Percentiles rank a stretch among this genome's conserved stretches.
These are phyloP conservation scores for Aphis craccivora DNA, from an alignment of 1,140 invertebrate genomes.

Conservation along the genomic window DNA sequence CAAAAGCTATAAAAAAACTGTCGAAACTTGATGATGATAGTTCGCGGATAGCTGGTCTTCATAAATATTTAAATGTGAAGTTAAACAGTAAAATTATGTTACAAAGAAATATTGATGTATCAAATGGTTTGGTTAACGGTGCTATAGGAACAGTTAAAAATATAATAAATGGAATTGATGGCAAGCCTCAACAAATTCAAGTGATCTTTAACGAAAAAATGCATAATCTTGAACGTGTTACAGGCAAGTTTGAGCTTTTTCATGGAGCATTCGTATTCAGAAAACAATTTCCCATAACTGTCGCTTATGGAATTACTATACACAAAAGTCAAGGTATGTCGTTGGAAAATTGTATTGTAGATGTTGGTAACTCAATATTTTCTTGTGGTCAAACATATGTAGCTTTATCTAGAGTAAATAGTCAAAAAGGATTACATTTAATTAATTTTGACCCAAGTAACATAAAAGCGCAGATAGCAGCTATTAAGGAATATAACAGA, in stretches of 20 bases:
- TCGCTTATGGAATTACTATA: neutral
- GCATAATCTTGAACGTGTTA: neutral
- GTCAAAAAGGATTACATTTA: neutral
- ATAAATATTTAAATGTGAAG: neutral
- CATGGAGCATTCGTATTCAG: neutral
- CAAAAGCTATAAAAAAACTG: neutral
- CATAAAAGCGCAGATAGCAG: neutral
- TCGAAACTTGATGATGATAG: neutral
- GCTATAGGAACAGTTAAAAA: neutral
- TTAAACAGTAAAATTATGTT: neutral
- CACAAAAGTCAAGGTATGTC: neutral
- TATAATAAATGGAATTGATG: neutral
- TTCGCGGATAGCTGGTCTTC: neutral
- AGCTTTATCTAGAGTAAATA: neutral
- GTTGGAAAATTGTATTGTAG: neutral
- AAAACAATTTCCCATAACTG: neutral
- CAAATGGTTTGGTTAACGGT: neutral
- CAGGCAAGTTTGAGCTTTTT: neutral
- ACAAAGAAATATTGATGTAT: neutral
- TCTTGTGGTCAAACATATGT: neutral
- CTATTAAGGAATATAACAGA: conserved; percentile 12
- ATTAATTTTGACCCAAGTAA: neutral
- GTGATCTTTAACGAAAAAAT: neutral
- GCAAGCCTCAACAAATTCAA: neutral
- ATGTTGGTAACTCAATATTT: neutral